These are phyloP conservation scores for Gnathonemus longibarbis DNA, from an alignment of 2,113 vertebrate species.

Conservation along the genomic window DNA sequence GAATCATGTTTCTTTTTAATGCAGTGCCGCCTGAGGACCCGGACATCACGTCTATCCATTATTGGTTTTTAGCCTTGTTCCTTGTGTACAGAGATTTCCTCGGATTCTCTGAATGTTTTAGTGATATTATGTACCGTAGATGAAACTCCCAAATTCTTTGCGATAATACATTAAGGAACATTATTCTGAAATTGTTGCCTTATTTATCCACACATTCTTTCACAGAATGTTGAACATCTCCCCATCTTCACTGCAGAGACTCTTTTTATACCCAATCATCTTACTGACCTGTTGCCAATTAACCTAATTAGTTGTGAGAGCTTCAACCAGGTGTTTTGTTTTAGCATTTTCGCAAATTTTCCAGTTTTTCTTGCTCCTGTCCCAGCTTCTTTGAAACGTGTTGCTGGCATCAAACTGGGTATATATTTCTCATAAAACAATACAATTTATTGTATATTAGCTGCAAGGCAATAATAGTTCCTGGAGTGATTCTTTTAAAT, in stretches of 20 bases:
- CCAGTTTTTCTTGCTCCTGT: neutral
- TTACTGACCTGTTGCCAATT: no score
- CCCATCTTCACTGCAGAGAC: no score
- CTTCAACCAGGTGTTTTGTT: neutral
- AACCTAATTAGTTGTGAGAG: no score
- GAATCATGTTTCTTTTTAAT: neutral
- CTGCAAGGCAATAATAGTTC: neutral
- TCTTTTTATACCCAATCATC: no score
- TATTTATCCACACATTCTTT: neutral
- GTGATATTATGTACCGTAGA: neutral
- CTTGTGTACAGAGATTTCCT: neutral
- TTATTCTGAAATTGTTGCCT: neutral
- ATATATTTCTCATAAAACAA: neutral
- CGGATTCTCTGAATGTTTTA: neutral
- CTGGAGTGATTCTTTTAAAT: neutral
- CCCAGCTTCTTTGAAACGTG: neutral
- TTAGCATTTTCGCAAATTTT: neutral
- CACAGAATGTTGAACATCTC: neutral
- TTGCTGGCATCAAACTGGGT: neutral
- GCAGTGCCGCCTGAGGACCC: neutral
- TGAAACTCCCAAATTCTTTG: neutral
- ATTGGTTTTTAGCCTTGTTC: neutral
- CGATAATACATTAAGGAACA: neutral
- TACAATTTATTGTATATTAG: neutral
- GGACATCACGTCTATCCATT: neutral